Conservation (phyloP, 2,113 vertebrate genomes). For the Thalassoma bifasciatum region DNA sequence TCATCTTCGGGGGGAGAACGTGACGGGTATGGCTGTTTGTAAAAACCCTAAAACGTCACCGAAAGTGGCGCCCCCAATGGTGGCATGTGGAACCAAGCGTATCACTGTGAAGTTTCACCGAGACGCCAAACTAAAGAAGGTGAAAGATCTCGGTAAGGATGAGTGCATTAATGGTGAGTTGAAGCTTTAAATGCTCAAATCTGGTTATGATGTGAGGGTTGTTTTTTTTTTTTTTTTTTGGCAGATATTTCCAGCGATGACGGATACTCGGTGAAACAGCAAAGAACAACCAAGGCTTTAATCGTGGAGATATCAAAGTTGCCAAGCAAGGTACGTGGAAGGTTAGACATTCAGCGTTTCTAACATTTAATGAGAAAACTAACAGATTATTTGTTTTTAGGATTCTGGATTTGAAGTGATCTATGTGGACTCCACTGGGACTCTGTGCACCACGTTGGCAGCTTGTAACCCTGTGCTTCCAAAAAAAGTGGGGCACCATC, state of each 20-base stretch:
- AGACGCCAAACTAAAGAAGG: slow-evolving; percentile 12
- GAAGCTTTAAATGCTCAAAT: not conserved
- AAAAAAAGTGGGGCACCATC: not conserved
- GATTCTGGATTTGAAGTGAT: slow-evolving; percentile 17
- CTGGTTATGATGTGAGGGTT: no score
- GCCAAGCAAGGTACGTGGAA: slow-evolving; percentile 2
- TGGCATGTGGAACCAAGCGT: slow-evolving; percentile 9
- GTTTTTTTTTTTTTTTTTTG: not conserved
- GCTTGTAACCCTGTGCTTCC: not conserved
- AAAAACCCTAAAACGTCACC: not conserved
- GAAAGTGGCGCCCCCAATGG: not conserved
- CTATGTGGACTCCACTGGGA: slow-evolving; percentile 15
- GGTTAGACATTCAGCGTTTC: not conserved
- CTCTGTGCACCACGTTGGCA: not conserved
- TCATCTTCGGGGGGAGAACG: not conserved
- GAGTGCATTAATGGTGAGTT: no score
- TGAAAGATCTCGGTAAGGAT: slow-evolving; percentile 31
- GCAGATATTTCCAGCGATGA: not conserved
- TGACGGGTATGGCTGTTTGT: not conserved
- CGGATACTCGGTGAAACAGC: slow-evolving; percentile 5
- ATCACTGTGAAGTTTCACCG: slow-evolving; percentile 22
- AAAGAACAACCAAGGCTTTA: not conserved
- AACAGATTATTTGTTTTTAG: not conserved
- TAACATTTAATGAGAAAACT: not conserved
- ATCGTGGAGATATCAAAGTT: slow-evolving; percentile 13